Evolutionary conservation across 2,797 vertebrate genomes (phyloP).

Genomic region (Paguma larvata): DNA sequence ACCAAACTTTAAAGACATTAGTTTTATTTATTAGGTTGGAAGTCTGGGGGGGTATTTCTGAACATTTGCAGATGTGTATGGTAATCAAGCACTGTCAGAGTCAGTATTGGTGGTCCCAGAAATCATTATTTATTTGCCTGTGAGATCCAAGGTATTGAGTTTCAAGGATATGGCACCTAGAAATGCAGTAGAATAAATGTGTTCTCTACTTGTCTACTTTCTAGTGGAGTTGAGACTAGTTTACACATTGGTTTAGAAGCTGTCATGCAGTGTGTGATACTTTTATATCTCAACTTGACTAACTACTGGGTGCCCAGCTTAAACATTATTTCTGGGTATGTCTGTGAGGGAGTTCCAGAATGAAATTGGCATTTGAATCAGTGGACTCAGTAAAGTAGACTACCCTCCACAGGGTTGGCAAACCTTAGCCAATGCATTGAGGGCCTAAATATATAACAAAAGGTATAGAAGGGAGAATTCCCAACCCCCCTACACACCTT

Average conservation of each 20-base stretch:
- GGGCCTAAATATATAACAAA: not conserved
- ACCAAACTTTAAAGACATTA: not conserved
- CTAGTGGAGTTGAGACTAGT: not conserved
- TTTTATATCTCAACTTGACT: not conserved
- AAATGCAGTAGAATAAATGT: not conserved
- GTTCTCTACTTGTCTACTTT: not conserved
- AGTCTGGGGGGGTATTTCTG: not conserved
- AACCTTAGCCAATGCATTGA: not conserved
- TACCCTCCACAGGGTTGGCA: not conserved
- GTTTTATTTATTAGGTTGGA: not conserved
- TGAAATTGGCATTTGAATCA: not conserved
- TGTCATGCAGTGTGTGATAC: not conserved
- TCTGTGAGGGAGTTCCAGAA: not conserved
- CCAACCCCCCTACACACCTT: fast-evolving
- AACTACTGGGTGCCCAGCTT: not conserved
- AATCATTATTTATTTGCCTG: not conserved
- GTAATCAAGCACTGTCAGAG: not conserved
- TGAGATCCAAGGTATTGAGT: not conserved
- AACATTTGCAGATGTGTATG: not conserved
- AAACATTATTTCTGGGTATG: not conserved
- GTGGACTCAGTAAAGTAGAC: not conserved
- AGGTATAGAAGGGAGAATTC: not conserved
- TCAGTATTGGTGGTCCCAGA: not conserved
- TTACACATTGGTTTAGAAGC: not conserved
- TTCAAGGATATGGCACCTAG: not conserved